Conservation (phyloP, 2,888 invertebrate species). For the Encarsia formosa region DNA sequence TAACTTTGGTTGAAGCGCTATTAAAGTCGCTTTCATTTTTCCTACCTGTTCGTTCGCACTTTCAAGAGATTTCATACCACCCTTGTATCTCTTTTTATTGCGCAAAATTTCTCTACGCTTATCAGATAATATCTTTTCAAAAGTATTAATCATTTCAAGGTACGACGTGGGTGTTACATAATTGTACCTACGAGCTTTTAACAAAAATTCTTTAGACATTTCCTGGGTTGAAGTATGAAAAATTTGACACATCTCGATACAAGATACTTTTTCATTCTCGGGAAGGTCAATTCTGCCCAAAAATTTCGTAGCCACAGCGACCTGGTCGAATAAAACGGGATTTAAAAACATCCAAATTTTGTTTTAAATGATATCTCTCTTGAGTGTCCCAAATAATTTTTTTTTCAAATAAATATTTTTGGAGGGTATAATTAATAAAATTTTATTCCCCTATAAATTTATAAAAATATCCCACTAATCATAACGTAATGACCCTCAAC, state of each 20-base stretch:
- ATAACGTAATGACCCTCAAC: too few species aligned
- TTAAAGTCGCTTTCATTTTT: conserved; percentile 78
- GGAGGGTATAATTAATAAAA: too few species aligned
- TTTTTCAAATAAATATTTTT: too few species aligned
- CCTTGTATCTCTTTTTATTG: conserved; percentile 74
- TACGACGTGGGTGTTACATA: conserved; percentile 94
- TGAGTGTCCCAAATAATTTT: too few species aligned
- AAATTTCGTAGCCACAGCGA: conserved; percentile 78
- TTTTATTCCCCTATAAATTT: too few species aligned
- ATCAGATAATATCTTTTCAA: conserved; percentile 70
- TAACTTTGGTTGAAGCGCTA: conserved; percentile 81
- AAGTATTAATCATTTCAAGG: conserved; percentile 84
- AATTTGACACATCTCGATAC: conserved; percentile 83
- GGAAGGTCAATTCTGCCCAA: conserved; percentile 74
- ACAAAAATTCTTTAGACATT: conserved; percentile 63
- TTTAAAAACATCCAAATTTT: too few species aligned
- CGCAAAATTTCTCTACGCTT: conserved; percentile 68
- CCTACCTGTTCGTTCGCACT: conserved; percentile 77
- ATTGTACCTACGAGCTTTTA: conserved; percentile 68
- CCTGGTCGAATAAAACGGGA: too few species aligned
- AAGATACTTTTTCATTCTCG: conserved; percentile 66
- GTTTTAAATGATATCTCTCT: too few species aligned
- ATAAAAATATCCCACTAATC: too few species aligned
- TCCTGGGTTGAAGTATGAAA: conserved; percentile 83
- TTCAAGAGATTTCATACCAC: conserved; percentile 81